These are phyloP conservation scores for Agrochola litura DNA, from an alignment of 2,888 invertebrate species.

Conservation along the genomic window DNA sequence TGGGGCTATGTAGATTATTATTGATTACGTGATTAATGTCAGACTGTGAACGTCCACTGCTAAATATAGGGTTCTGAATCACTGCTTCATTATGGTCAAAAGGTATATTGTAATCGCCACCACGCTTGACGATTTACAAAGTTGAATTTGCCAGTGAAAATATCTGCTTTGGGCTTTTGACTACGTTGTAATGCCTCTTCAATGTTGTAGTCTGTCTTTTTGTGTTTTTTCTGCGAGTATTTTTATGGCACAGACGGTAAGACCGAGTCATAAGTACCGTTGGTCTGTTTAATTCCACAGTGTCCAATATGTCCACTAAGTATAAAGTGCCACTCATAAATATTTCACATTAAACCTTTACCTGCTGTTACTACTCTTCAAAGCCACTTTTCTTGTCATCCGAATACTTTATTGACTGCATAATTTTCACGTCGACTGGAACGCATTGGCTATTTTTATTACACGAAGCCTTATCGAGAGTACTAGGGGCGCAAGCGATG, in stretches of 20 bases:
- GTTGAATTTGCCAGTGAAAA: background rate
- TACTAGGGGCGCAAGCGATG: constrained; percentile 77
- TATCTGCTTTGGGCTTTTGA: background rate
- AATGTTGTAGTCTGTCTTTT: constrained; percentile 1
- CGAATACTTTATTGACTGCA: constrained; percentile 70
- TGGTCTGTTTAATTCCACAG: constrained; percentile 15
- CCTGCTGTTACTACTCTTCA: constrained; percentile 27
- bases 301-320: constrained; percentile 27
- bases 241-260: background rate
- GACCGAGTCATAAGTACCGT: constrained; percentile 11
- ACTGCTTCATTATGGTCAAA: background rate
- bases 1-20: constrained; percentile 38
- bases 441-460: constrained; percentile 82
- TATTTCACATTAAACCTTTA: constrained; percentile 57
- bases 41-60: background rate
- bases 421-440: constrained; percentile 75
- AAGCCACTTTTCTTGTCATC: constrained; percentile 66
- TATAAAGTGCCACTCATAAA: constrained; percentile 45
- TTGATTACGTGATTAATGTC: constrained; percentile 33
- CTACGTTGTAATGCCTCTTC: background rate
- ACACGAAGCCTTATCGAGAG: constrained; percentile 83
- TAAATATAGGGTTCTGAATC: constrained; percentile 21
- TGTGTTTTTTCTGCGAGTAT: background rate
- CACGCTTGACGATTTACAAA: background rate
- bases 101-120: background rate